Base-by-base conservation (phyloP, 2,888 invertebrate genomes). In the Hofmannophila pseudospretella region DNA sequence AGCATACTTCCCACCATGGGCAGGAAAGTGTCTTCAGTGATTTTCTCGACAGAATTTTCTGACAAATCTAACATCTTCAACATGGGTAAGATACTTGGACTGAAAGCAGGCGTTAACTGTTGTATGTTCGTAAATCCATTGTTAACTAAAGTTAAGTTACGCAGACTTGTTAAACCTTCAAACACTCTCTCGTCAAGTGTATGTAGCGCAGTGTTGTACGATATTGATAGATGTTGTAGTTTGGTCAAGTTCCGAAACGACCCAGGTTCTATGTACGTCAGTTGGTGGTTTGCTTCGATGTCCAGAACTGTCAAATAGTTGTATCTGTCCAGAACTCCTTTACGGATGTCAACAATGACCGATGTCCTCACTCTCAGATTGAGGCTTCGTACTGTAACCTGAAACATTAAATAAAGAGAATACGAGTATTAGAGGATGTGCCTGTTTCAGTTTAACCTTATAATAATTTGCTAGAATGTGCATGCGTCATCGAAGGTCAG, bases 251-350 rank as follows among this genome's bases (percentile, higher is more conserved):
- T 84, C 10, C 60, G 54, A 50, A 90, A 90, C 0, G 72, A 53
- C 4, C 88, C 87, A 0, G 85, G 75, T 47, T 87, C 73, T 13
- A 91, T 74, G 34, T 67, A 60, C 8, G 49, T 69, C n/a, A 90
- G 62, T 34, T 81, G 69, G 44, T 81, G 79, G 48, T 90, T 90
- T 0, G 88, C 88, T 58, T 90, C 90, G 38, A 90, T 80, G 45
- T 85, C 78, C 7, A 90, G 54, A 2, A 65, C 60, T 50, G 68
- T 69, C 26, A 90, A 48, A 36, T 84, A 71, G 16, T 55, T 58
- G 5, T 82, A 52, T 14, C 50, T 43, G 51, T 76, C 58, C 2
- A 89, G 59, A 50, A 88, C 88, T n/a, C 81, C 85, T 39, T 61
- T 66, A 3, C 46, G 45, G 5, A 90, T 70, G 42, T 67, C 57